Evolutionary conservation across 2,113 vertebrate species (phyloP).

Genomic region (Megaptera novaeangliae): DNA sequence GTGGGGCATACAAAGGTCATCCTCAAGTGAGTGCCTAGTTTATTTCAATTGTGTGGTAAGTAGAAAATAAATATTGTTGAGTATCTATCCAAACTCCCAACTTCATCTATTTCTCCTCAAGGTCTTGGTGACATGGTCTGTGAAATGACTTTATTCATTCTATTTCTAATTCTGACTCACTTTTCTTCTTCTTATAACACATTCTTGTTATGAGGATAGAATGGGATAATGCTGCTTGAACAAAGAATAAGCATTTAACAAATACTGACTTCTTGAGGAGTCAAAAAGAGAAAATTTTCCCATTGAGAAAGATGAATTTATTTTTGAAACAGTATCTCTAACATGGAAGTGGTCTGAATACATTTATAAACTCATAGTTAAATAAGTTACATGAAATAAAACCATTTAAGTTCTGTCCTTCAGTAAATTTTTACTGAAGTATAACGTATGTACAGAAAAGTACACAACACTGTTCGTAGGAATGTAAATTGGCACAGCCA

Average conservation of each 20-base stretch:
- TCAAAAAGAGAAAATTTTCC: background rate
- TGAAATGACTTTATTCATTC: background rate
- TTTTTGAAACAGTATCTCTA: background rate
- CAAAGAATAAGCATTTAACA: background rate
- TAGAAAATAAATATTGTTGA: background rate
- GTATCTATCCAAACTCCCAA: background rate
- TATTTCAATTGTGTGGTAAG: background rate
- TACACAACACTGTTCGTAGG: too few species aligned
- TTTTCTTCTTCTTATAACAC: background rate
- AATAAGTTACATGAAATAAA: background rate
- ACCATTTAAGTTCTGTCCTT: background rate
- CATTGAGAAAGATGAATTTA: background rate
- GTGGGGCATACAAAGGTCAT: background rate
- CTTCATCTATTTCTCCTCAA: background rate
- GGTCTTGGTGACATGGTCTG: background rate
- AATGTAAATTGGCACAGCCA: too few species aligned
- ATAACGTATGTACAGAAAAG: background rate
- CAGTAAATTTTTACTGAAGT: background rate
- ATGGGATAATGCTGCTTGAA: background rate
- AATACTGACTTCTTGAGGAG: background rate
- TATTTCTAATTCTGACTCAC: background rate
- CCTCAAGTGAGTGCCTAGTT: background rate
- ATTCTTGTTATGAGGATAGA: background rate
- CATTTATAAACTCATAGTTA: background rate
- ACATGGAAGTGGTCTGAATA: background rate